Percentiles rank a stretch among this genome's conserved stretches.
phyloP scores from a whole-genome alignment of 2,797 vertebrate species.

The Dermochelys coriacea region DNA sequence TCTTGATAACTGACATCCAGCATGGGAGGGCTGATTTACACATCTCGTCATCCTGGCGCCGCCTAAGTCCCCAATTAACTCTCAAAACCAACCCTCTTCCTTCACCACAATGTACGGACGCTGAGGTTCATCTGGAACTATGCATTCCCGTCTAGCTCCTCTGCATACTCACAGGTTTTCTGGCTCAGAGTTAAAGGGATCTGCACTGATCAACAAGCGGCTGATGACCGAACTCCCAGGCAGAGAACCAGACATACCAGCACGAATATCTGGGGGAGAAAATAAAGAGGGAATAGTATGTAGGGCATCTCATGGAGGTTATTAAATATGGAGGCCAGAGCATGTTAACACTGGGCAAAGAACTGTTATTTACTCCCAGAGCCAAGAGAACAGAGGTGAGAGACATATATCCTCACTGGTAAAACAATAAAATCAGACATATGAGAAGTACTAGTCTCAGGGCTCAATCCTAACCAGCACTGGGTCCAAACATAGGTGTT shows the following conservation, averaged over 20 bases:
- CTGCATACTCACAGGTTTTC: constrained; percentile 91
- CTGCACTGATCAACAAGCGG: constrained; percentile 91
- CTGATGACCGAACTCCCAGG: constrained; percentile 93
- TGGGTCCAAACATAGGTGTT: background rate
- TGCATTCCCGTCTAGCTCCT: background rate
- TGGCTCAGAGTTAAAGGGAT: constrained; percentile 92
- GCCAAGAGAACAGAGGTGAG: background rate
- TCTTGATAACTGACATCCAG: background rate
- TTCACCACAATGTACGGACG: background rate
- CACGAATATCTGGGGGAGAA: constrained; percentile 82
- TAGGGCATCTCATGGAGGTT: background rate
- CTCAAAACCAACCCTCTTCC: background rate
- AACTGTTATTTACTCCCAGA: background rate
- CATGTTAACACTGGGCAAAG: background rate
- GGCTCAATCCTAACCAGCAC: background rate
- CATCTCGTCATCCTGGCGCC: background rate
- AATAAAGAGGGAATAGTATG: background rate
- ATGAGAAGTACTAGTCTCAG: background rate
- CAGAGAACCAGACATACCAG: constrained; percentile 90
- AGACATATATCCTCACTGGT: background rate
- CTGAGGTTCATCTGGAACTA: rapidly evolving
- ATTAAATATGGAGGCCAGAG: background rate
- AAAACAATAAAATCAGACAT: background rate
- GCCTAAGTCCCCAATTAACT: background rate
- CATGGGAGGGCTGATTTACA: background rate